Evolutionary conservation across 2,113 vertebrate species (phyloP).

Genomic region (Nothobranchius kuhntae): DNA sequence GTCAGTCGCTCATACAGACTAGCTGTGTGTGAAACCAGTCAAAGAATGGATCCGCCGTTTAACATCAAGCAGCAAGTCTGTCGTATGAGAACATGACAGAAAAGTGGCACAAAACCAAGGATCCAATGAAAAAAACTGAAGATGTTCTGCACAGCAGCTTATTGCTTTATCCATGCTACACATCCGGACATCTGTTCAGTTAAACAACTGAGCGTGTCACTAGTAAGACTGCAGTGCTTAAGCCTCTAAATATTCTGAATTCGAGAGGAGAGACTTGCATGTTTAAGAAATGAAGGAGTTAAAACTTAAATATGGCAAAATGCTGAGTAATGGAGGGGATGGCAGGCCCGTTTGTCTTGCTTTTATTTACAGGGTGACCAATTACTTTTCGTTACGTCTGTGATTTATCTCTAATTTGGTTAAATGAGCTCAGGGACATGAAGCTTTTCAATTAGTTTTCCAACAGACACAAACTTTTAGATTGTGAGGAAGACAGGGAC

Average conservation of each 20-base stretch:
- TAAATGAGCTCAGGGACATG: constrained; percentile 37
- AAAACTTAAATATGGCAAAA: constrained; percentile 58
- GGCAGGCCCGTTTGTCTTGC: constrained; percentile 60
- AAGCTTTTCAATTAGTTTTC: constrained; percentile 38
- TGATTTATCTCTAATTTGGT: constrained; percentile 57
- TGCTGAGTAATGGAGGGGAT: constrained; percentile 31
- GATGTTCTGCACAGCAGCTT: not conserved
- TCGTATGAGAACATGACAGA: not conserved
- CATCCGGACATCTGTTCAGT: constrained; percentile 6
- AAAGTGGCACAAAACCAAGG: not conserved
- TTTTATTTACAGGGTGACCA: constrained; percentile 61
- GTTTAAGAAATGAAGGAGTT: constrained; percentile 50
- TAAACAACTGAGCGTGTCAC: not conserved
- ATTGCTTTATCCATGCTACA: constrained; percentile 2
- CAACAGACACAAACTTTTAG: constrained; percentile 21
- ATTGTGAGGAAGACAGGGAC: constrained; percentile 17
- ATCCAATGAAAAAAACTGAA: not conserved
- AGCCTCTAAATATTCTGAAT: constrained; percentile 1
- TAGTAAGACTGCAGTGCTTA: not conserved
- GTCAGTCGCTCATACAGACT: constrained; percentile 20
- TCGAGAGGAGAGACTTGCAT: not conserved
- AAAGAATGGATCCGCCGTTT: constrained; percentile 16
- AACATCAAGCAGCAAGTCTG: constrained; percentile 1
- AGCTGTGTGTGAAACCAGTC: constrained; percentile 10
- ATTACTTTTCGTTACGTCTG: constrained; percentile 67